A percentile compares a stretch with the other conserved stretches of the same genome.
These are phyloP conservation scores for Bimastos eiseni DNA, from an alignment of 2,888 invertebrate species.

Conservation along the genomic window DNA sequence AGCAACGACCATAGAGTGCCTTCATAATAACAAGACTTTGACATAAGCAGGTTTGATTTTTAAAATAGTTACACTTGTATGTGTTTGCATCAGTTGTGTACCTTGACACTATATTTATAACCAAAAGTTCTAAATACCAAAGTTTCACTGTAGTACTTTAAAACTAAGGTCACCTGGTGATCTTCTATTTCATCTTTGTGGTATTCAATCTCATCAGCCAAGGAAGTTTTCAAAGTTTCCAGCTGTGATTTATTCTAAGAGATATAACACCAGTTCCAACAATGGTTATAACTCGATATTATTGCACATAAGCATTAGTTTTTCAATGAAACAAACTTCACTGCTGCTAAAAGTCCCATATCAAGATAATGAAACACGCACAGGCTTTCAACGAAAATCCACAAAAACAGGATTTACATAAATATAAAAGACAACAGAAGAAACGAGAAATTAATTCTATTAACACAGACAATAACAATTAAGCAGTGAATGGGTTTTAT, in stretches of 20 bases:
- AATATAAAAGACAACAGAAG: background rate
- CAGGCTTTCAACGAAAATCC: background rate
- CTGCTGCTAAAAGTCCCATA: background rate
- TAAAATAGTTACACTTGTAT: background rate
- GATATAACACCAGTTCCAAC: background rate
- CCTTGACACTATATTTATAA: too few species aligned
- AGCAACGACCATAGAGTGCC: too few species aligned
- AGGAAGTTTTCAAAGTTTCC: slow-evolving; percentile 32
- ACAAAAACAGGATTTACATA: background rate
- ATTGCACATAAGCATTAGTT: background rate
- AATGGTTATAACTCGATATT: background rate
- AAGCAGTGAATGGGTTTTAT: background rate
- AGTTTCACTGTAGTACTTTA: background rate
- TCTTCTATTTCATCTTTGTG: slow-evolving; percentile 37
- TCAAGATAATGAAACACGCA: background rate
- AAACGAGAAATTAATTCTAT: background rate
- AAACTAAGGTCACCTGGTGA: slow-evolving; percentile 31
- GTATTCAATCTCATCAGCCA: slow-evolving; percentile 36
- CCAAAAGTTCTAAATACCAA: background rate
- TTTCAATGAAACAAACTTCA: background rate
- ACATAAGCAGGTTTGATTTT: too few species aligned
- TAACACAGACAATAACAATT: background rate
- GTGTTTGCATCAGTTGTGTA: slow-evolving; percentile 1
- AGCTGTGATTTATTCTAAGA: slow-evolving; percentile 28
- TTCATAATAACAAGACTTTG: too few species aligned